Base-by-base conservation (phyloP, 2,113 vertebrate species). In the Gambusia holbrooki region DNA sequence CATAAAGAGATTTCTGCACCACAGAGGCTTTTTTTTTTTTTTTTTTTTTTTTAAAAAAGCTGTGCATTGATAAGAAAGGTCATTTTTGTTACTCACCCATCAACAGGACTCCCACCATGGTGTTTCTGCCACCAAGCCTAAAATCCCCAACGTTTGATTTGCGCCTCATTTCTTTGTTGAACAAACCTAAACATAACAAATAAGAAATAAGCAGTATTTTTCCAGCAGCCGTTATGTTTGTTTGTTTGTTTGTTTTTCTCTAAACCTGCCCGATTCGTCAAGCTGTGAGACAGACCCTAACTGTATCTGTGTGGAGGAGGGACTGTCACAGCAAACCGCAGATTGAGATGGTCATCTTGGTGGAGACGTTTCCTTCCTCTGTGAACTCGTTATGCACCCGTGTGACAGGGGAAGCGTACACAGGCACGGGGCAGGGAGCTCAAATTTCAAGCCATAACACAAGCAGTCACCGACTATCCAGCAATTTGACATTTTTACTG, bases 311-410 rank as follows among this genome's bases (percentile, higher is more conserved):
- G 25, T 29, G 54, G 81, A 77, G 76, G 82, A 61, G 62, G 58
- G 62, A 48, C 70, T 78, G 45, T 68, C 68, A 65, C 51, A 77
- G 66, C 19, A 71, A 65, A 80, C 62, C 37, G 35, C 42, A 74
- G 45, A 69, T 60, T 80, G 76, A 86, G 92, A 92, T 90, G 82
- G 33, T 69, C 74, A 93, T 92, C 88, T 92, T 84, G 88, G 88
- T 89, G 87, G 84, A 86, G 90, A 75, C 88, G 19, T 87, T 93
- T 93, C 90, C 89, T 90, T 92, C 88, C 90, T 87, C 84, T 78
- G 48, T 45, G 48, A 66, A 66, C 33, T 13, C 67, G 54, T 72
- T 79, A 82, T 69, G 35, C 86, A 86, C 77, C 62, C 51, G 14
- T 74, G 60, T 75, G 69, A 76, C 69, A 30, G 42, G 65, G 54